Base-by-base conservation (phyloP, 1,140 invertebrate species). In the Bombus pyrosoma region DNA sequence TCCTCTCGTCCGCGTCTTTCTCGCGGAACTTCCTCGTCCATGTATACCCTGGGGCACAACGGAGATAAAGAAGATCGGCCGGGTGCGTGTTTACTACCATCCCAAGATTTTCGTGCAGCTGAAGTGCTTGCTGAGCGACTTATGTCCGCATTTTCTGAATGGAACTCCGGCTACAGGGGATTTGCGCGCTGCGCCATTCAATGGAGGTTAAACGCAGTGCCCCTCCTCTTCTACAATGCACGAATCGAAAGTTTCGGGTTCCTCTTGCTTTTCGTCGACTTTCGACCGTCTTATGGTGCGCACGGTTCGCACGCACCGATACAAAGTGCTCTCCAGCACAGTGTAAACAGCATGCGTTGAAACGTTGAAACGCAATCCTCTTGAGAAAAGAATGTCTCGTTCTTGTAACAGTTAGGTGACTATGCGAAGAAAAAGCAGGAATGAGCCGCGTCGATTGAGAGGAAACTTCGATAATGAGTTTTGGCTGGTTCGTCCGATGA, bases 301-400 rank as follows among this genome's bases (percentile, higher is more conserved):
- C 47, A 8, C 57, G 18, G 5, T 3, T 2, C 3, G 4, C 18
- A 43, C 74, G 2, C 68, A 90, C 84, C 88, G 85, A 86, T 74
- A 78, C 66, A 73, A 75, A 69, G 87, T 75, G 71, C 64, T 73
- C 85, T 89, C 74, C 79, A 86, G 91, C 64, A 83, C 74, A 84
- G 68, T 57, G 85, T 85, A 92, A 92, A 92, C 86, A 90, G 43
- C 41, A 73, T 83, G 79, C 77, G 77, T 76, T 76, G 86, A 82
- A 64, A 80, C 82, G 59, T 81, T 66, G 57, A 22, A 53, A 53
- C 59, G 59, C 28, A n/a, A 12, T 62, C 28, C 59, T 28, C 59
- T 62, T n/a, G 12, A 62, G 59, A n/a, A n/a, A 62, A n/a, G 28
- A 62, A n/a, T n/a, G 75, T 76, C 72, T 83, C 78, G 66, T 68